A percentile compares a stretch with the other conserved stretches of the same genome.
Evolutionary conservation across 2,797 vertebrate species (phyloP).

Genomic region (Nyctalus aviator): DNA sequence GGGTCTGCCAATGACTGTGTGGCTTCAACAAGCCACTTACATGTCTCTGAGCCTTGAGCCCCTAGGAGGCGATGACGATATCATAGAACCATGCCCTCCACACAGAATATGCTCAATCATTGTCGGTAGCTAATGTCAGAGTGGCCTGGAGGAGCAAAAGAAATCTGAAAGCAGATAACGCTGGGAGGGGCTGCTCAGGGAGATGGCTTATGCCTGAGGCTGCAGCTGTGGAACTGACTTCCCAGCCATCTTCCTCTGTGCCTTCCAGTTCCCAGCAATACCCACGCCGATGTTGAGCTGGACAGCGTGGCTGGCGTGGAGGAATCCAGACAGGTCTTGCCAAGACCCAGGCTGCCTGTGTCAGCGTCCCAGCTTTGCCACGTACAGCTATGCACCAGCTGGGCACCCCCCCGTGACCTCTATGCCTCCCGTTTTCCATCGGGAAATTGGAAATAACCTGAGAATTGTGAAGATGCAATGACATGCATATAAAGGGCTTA

Average conservation of each 20-base stretch:
- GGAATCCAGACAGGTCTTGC: not conserved
- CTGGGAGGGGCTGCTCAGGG: not conserved
- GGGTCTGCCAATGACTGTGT: not conserved
- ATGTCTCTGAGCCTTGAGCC: not conserved
- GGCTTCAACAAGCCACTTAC: conserved; percentile 27
- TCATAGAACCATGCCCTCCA: not conserved
- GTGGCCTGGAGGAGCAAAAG: not conserved
- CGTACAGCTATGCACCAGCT: not conserved
- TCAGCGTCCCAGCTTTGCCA: not conserved
- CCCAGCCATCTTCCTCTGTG: not conserved
- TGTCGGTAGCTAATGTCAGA: not conserved
- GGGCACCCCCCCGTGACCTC: not conserved
- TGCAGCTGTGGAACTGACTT: not conserved
- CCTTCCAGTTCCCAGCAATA: not conserved
- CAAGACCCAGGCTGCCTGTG: not conserved
- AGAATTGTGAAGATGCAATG: not conserved
- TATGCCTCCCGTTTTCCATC: not conserved
- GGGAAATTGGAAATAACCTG: conserved; percentile 16
- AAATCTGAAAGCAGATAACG: not conserved
- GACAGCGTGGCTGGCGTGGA: fast-evolving
- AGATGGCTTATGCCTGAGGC: not conserved
- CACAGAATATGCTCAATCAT: not conserved
- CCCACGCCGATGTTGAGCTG: no score
- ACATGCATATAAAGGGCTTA: not conserved
- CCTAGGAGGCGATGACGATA: not conserved